These are phyloP conservation scores for Pseudotriccus pelzelni DNA, from an alignment of 2,797 vertebrate species.

Conservation along the genomic window DNA sequence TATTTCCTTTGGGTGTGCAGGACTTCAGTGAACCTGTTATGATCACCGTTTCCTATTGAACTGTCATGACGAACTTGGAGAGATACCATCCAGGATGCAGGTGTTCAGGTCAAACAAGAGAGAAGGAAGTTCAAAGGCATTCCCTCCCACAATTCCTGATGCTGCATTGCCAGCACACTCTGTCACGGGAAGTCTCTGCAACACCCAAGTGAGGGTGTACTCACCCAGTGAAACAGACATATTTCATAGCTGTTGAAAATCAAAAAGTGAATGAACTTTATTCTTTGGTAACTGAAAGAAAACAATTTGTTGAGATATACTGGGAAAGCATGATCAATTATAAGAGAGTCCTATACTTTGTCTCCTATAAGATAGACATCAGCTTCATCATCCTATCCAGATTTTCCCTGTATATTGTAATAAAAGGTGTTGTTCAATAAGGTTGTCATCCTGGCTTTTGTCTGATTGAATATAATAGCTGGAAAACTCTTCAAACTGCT, in stretches of 20 bases:
- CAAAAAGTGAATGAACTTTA: background rate
- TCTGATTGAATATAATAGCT: background rate
- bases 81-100: conserved; percentile 82
- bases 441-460: background rate
- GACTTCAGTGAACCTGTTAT: conserved; percentile 70
- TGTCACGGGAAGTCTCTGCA: conserved; percentile 63
- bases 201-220: conserved; percentile 29
- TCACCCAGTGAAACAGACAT: background rate
- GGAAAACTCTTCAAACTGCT: background rate
- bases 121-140: conserved; percentile 76
- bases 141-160: conserved; percentile 72
- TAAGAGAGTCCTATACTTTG: background rate
- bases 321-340: background rate
- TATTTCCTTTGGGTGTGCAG: conserved; percentile 64
- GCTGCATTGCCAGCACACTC: conserved; percentile 23
- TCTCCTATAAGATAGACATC: background rate
- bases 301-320: background rate
- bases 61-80: conserved; percentile 73
- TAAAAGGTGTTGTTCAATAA: background rate
- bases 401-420: background rate
- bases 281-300: background rate
- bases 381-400: background rate
- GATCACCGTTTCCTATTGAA: conserved; percentile 73
- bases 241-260: background rate
- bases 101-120: conserved; percentile 73